These are phyloP conservation scores for Eleginops maclovinus DNA, from an alignment of 2,113 vertebrate species.

Conservation along the genomic window DNA sequence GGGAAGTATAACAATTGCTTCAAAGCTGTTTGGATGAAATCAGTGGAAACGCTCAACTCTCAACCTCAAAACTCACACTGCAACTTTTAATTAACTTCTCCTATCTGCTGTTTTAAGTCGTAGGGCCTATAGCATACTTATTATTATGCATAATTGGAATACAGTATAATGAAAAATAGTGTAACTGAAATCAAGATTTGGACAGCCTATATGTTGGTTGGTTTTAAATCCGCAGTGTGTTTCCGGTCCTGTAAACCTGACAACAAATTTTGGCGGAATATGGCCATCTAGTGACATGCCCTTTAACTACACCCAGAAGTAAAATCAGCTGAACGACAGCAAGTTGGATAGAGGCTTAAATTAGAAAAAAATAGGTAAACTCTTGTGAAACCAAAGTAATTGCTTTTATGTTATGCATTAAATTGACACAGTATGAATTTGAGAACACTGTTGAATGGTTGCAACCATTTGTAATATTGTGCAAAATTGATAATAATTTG, in stretches of 20 bases:
- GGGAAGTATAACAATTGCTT: not conserved
- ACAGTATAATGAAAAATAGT: not conserved
- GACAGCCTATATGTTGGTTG: not conserved
- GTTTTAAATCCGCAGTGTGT: not conserved
- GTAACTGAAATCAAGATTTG: not conserved
- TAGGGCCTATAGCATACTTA: not conserved
- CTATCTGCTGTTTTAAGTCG: not conserved
- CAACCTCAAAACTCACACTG: not conserved
- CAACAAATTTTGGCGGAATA: constrained; percentile 33
- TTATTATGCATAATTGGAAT: not conserved
- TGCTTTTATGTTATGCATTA: not conserved
- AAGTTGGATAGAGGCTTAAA: not conserved
- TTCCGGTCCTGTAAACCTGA: not conserved
- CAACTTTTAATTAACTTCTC: not conserved
- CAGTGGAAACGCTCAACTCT: too few relatives aligned
- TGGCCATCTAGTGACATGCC: constrained; percentile 59
- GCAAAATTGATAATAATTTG: not conserved
- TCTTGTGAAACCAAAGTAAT: not conserved
- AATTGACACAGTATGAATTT: not conserved
- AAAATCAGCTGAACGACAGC: not conserved
- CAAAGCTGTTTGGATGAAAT: not conserved
- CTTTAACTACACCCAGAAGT: constrained; percentile 38
- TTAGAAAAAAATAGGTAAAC: not conserved
- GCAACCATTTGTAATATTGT: not conserved
- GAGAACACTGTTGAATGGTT: not conserved